These are phyloP conservation scores for Papilio xuthus DNA, from an alignment of 1,140 invertebrate species.

Conservation along the genomic window DNA sequence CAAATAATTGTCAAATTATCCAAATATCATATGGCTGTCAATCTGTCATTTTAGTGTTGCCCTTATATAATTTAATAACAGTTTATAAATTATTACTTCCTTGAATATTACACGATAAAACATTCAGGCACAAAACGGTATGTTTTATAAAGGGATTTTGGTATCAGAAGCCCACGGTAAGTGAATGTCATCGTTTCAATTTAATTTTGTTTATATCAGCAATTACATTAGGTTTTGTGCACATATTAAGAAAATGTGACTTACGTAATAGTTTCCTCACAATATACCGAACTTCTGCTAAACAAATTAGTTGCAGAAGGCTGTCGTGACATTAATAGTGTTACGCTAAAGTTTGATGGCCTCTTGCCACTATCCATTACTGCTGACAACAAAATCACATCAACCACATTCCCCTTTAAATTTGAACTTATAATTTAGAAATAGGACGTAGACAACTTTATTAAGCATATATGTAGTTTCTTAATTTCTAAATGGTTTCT, in stretches of 20 bases:
- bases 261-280: neutral
- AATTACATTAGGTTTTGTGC: neutral
- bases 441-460: neutral
- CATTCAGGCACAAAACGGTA: no score
- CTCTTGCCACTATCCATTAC: conserved; percentile 28
- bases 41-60: neutral
- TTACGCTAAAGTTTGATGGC: conserved; percentile 24
- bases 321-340: conserved; percentile 21
- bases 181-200: no score
- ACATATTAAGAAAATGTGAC: neutral
- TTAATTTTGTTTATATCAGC: neutral
- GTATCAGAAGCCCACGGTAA: no score
- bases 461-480: no score
- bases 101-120: neutral
- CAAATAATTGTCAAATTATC: neutral
- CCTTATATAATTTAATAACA: neutral
- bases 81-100: neutral
- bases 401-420: neutral
- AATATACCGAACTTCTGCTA: conserved; percentile 22
- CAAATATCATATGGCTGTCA: neutral
- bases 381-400: conserved; percentile 19
- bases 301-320: conserved; percentile 22
- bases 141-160: no score
- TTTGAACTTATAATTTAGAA: neutral
- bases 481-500: no score